A percentile compares a stretch with the other conserved stretches of the same genome.
phyloP scores from a whole-genome alignment of 2,888 invertebrate genomes.

The Coenonympha arcania region DNA sequence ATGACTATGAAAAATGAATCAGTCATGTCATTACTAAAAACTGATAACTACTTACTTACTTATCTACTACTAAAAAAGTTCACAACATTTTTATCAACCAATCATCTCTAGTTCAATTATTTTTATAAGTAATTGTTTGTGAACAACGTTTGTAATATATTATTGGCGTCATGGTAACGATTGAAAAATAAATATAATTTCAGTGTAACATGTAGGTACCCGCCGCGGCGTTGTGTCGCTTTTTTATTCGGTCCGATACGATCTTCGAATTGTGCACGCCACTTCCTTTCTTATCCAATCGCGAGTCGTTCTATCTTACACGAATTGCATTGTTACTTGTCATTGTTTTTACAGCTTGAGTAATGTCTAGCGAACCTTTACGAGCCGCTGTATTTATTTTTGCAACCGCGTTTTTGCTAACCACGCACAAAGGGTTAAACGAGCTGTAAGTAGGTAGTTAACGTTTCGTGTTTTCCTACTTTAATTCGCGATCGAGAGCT shows the following conservation, averaged over 20 bases:
- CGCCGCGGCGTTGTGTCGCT: background rate
- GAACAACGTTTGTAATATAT: background rate
- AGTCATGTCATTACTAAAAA: too few relatives aligned
- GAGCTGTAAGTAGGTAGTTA: slow-evolving; percentile 6
- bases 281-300: slow-evolving; percentile 19
- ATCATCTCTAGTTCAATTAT: too few relatives aligned
- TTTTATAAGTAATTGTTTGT: background rate
- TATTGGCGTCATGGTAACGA: slow-evolving; percentile 1
- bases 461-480: slow-evolving; percentile 8
- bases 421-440: background rate
- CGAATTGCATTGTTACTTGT: slow-evolving; percentile 18
- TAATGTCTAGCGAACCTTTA: slow-evolving; percentile 12
- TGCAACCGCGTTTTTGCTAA: slow-evolving; percentile 8
- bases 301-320: slow-evolving; percentile 20
- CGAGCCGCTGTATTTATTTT: slow-evolving; percentile 4
- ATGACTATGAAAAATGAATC: too few relatives aligned
- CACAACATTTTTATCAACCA: too few relatives aligned
- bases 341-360: slow-evolving; percentile 16
- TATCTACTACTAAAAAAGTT: too few relatives aligned
- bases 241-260: slow-evolving; percentile 16
- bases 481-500: slow-evolving; percentile 13
- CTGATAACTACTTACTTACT: too few relatives aligned
- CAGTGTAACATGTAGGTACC: background rate
- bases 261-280: slow-evolving; percentile 18
- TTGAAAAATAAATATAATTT: background rate